A percentile compares a stretch with the other conserved stretches of the same genome.
These are phyloP conservation scores for Zhengitettix transpicula DNA, from an alignment of 2,888 invertebrate genomes.

Conservation along the genomic window DNA sequence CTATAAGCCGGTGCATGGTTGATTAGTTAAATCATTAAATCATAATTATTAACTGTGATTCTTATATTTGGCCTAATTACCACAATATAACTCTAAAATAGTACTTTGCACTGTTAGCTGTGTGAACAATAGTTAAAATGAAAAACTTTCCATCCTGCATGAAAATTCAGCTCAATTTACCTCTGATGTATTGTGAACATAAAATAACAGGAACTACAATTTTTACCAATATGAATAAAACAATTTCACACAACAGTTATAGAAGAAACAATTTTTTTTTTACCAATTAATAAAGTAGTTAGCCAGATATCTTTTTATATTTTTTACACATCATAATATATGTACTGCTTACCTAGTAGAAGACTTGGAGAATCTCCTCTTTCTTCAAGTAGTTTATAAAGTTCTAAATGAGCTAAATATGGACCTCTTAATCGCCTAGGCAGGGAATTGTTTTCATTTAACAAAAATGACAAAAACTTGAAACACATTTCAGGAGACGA, in stretches of 20 bases:
- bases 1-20: no score
- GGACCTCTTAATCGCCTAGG: conserved; percentile 47
- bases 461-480: conserved; percentile 23
- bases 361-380: conserved; percentile 32
- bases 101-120: no score
- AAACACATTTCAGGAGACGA: conserved; percentile 22
- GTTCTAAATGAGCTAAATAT: conserved; percentile 64
- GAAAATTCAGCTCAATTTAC: no score
- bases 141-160: no score
- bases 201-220: no score
- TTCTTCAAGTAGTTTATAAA: conserved; percentile 43
- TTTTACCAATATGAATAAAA: no score
- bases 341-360: conserved; percentile 24
- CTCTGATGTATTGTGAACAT: no score
- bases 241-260: background rate
- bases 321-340: background rate
- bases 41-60: no score
- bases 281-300: background rate
- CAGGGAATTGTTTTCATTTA: conserved; percentile 6
- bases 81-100: no score
- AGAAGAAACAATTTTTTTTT: background rate
- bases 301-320: background rate
- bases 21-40: no score
- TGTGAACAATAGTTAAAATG: no score
- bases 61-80: no score